Percentiles rank a stretch among this genome's conserved stretches.
Conservation (phyloP, 2,113 vertebrate genomes). For the Gorsachius goisagi region DNA sequence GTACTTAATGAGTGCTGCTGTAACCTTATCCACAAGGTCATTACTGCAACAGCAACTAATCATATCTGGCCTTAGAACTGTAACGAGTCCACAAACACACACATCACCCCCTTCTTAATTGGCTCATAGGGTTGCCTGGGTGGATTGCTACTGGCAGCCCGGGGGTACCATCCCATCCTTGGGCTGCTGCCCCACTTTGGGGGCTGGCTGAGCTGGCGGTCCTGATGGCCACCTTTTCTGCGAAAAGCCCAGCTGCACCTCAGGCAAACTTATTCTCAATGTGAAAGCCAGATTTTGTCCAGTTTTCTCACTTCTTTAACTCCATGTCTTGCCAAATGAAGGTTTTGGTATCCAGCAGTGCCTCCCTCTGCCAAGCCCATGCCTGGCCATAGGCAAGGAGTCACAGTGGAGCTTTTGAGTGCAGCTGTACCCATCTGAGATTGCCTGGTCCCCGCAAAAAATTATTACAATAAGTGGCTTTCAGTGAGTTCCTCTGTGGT, state of each 20-base stretch:
- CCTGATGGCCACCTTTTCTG: not conserved
- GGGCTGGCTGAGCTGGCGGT: not conserved
- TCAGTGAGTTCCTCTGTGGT: not conserved
- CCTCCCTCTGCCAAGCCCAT: not conserved
- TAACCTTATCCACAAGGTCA: not conserved
- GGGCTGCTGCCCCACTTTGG: not conserved
- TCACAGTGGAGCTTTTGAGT: not conserved
- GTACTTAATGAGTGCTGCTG: not conserved
- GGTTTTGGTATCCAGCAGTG: not conserved
- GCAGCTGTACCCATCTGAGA: not conserved
- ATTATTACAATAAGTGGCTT: not conserved
- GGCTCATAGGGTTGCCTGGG: not conserved
- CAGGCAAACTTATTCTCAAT: not conserved
- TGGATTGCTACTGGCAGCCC: not conserved
- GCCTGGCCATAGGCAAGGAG: rapidly evolving
- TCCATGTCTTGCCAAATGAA: not conserved
- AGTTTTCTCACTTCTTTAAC: not conserved
- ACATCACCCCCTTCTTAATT: not conserved
- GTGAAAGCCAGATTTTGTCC: not conserved
- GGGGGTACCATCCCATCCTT: not conserved
- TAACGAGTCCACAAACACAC: not conserved
- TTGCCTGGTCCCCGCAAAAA: not conserved
- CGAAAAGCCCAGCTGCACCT: not conserved
- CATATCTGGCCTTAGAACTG: not conserved
- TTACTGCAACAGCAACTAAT: not conserved